Evolutionary conservation across 2,797 vertebrate species (phyloP).

Genomic region (Leptoclinus maculatus): DNA sequence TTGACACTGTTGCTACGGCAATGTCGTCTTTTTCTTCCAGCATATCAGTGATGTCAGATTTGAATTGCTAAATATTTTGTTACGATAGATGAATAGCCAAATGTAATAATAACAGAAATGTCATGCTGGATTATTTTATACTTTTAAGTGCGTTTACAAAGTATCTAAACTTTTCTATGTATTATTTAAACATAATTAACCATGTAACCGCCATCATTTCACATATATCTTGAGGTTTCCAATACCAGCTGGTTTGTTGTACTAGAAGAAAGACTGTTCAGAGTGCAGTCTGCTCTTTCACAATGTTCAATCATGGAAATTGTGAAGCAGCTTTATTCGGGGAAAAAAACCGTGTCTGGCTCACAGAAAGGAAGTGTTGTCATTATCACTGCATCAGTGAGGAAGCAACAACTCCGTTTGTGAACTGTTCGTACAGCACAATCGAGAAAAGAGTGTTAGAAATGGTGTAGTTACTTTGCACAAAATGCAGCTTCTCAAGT

Average conservation of each 20-base stretch:
- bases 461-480: slow-evolving; percentile 14
- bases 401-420: slow-evolving; percentile 34
- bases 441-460: background rate
- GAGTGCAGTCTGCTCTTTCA: background rate
- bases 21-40: slow-evolving; percentile 6
- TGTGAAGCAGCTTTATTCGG: slow-evolving; percentile 32
- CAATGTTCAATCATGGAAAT: slow-evolving; percentile 12
- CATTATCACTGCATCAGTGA: slow-evolving; percentile 74
- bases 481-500: slow-evolving; percentile 22
- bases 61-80: slow-evolving; percentile 35
- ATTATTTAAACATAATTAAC: slow-evolving; percentile 35
- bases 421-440: slow-evolving; percentile 40
- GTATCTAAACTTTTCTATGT: slow-evolving; percentile 61
- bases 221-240: slow-evolving; percentile 1
- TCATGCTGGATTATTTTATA: slow-evolving; percentile 22
- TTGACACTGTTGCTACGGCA: background rate
- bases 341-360: slow-evolving; percentile 20
- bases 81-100: slow-evolving; percentile 31
- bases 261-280: background rate
- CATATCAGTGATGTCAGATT: slow-evolving; percentile 19
- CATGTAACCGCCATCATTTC: background rate
- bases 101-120: slow-evolving; percentile 23
- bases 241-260: slow-evolving; percentile 4
- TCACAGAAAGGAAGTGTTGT: slow-evolving; percentile 44
- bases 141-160: slow-evolving; percentile 58